Conservation (phyloP, 2,113 vertebrate genomes). For the Anarhynchus alexandrinus region DNA sequence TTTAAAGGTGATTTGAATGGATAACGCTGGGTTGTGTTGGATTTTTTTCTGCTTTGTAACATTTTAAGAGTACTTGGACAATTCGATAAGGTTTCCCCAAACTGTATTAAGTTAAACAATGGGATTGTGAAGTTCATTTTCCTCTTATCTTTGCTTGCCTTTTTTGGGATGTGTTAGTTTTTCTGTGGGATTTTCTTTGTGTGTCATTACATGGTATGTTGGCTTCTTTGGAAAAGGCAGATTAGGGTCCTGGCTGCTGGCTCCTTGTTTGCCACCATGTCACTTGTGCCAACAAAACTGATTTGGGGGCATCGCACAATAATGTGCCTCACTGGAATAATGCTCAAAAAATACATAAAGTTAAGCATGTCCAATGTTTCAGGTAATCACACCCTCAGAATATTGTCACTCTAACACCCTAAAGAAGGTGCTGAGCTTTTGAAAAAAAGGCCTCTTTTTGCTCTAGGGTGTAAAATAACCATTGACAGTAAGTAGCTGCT, state of each 20-base stretch:
- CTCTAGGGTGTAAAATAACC: neutral
- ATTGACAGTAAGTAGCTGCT: neutral
- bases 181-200: neutral
- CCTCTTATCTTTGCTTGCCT: neutral
- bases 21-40: neutral
- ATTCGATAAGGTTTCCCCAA: neutral
- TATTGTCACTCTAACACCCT: neutral
- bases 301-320: neutral
- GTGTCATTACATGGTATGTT: neutral
- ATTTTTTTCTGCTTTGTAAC: neutral
- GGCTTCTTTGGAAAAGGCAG: neutral
- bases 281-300: neutral
- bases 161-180: neutral
- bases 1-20: neutral
- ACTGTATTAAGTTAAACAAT: neutral
- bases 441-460: neutral
- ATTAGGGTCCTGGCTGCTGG: neutral
- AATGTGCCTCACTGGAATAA: neutral
- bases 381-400: neutral
- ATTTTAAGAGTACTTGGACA: neutral
- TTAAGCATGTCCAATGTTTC: neutral
- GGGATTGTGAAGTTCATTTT: neutral
- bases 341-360: neutral
- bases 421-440: neutral
- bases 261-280: neutral